phyloP scores from a whole-genome alignment of 2,113 vertebrate species.

The Orthochromis malagaraziensis region DNA sequence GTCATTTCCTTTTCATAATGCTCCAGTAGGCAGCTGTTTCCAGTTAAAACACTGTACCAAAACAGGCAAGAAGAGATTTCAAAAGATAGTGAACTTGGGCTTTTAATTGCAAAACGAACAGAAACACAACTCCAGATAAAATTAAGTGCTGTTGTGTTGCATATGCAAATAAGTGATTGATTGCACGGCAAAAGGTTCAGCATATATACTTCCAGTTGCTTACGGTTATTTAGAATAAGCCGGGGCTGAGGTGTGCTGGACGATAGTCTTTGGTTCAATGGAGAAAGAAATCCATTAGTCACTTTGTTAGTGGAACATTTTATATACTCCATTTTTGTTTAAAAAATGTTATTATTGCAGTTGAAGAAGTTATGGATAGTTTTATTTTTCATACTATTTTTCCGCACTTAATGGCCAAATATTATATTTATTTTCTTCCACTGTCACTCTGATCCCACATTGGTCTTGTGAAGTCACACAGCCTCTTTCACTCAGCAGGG shows the following conservation, averaged over 20 bases:
- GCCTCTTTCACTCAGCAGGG: slow-evolving; percentile 58
- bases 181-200: not conserved
- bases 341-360: not conserved
- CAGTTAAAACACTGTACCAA: not conserved
- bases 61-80: not conserved
- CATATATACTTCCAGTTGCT: not conserved
- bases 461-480: not conserved
- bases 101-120: not conserved
- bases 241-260: not conserved
- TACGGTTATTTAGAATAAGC: not conserved
- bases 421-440: not conserved
- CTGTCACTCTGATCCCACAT: not conserved
- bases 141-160: not conserved
- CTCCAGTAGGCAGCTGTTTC: not conserved
- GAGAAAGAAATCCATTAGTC: not conserved
- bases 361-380: not conserved
- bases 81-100: not conserved
- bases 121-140: not conserved
- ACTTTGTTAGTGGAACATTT: not conserved
- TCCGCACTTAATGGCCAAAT: not conserved
- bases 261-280: not conserved
- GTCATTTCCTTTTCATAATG: not conserved
- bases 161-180: not conserved
- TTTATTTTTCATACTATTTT: not conserved
- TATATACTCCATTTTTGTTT: not conserved